Evolutionary conservation across 2,113 vertebrate genomes (phyloP).

Genomic region (Hepsetus odoe): DNA sequence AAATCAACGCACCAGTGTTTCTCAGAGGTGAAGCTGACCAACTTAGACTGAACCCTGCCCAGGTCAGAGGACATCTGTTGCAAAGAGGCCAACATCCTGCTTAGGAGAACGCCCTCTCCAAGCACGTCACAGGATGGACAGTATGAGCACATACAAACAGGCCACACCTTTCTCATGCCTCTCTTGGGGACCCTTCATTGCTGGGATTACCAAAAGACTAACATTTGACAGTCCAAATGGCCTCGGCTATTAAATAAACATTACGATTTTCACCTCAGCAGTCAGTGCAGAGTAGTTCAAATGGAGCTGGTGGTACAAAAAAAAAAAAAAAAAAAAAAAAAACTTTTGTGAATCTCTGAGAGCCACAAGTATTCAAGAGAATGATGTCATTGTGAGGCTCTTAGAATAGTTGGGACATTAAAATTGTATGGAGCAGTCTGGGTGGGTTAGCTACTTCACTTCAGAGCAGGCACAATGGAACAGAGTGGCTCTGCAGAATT

Average conservation of each 20-base stretch:
- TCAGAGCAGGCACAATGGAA: neutral
- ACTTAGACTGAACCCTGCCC: conserved; percentile 49
- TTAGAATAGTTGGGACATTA: conserved; percentile 49
- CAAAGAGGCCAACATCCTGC: conserved; percentile 59
- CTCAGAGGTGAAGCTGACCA: conserved; percentile 13
- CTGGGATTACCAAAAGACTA: conserved; percentile 60
- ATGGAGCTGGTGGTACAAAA: conserved; percentile 31
- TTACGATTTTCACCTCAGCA: conserved; percentile 29
- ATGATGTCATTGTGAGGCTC: conserved; percentile 49
- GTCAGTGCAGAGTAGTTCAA: conserved; percentile 40
- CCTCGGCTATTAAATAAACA: conserved; percentile 49
- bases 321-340: too few species aligned
- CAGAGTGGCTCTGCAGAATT: conserved; percentile 17
- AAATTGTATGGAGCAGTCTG: conserved; percentile 45
- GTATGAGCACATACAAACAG: conserved; percentile 63
- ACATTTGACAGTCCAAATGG: conserved; percentile 44
- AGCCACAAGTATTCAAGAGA: conserved; percentile 36
- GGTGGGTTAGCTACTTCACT: conserved; percentile 27
- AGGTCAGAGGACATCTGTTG: conserved; percentile 59
- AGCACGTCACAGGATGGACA: conserved; percentile 66
- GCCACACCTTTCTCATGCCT: conserved; percentile 56
- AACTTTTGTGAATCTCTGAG: conserved; percentile 40
- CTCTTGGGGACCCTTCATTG: conserved; percentile 60
- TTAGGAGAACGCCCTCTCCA: conserved; percentile 48
- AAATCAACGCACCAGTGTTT: conserved; percentile 34